phyloP scores from a whole-genome alignment of 64 coral and sea anemone genomes.

The Orbicella faveolata region DNA sequence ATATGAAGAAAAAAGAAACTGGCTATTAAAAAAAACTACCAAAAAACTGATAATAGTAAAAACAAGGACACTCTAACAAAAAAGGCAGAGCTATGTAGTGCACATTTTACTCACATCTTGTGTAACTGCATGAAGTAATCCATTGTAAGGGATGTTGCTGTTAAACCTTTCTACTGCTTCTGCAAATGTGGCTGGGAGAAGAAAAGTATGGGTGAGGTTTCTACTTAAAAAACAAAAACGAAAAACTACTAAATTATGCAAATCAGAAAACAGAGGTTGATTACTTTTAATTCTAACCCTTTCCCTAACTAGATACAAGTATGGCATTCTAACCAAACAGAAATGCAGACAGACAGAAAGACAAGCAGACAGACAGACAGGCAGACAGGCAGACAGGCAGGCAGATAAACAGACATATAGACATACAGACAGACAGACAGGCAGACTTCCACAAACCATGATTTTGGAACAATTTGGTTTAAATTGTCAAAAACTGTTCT shows the following conservation, averaged over 20 bases:
- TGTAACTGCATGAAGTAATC: slow-evolving; percentile 91
- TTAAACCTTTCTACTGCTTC: slow-evolving; percentile 97
- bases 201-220: not conserved
- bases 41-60: not conserved
- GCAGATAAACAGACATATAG: too few relatives aligned
- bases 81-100: not conserved
- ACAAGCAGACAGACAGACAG: too few relatives aligned
- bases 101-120: slow-evolving; percentile 76
- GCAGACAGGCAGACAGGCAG: too few relatives aligned
- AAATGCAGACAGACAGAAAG: too few relatives aligned
- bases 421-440: not conserved
- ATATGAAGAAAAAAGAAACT: too few relatives aligned
- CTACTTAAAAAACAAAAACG: not conserved
- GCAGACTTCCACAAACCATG: too few relatives aligned
- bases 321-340: too few relatives aligned
- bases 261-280: too few relatives aligned
- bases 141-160: slow-evolving; percentile 95
- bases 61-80: not conserved
- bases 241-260: too few relatives aligned
- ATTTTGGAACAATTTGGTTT: too few relatives aligned
- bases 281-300: too few relatives aligned
- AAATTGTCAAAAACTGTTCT: not conserved
- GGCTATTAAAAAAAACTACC: not conserved
- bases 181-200: slow-evolving; percentile 72
- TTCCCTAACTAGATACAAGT: too few relatives aligned